Base-by-base conservation (phyloP, 2,113 vertebrate genomes). In the Nycticorax nycticorax region DNA sequence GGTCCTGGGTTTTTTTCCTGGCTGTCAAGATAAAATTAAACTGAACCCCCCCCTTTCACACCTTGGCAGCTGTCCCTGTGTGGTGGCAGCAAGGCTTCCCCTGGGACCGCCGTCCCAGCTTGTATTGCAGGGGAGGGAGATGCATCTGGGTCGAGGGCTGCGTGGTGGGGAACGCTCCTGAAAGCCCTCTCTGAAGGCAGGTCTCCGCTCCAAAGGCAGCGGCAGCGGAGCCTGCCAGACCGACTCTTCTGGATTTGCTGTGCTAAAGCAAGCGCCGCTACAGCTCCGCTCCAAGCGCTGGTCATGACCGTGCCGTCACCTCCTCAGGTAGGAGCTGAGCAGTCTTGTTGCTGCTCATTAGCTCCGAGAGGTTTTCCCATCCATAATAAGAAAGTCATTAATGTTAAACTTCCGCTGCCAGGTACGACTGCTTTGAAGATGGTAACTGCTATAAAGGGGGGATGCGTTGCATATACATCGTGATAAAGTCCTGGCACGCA, bases 361-460 rank as follows among this genome's bases (percentile, higher is more conserved):
- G 56, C 88, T 91, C 91, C 8, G 39, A 64, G 84, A 94, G 92
- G 68, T 67, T 94, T 96, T 50, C 56, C 89, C 91, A 89, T 87
- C 84, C 86, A 37, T 95, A 89, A 81, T 60, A 85, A 94, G 88
- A 88, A 93, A 94, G 92, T 91, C 86, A 87, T 97, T 95, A 93
- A 92, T 55, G 91, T 89, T 93, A 95, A 96, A 94, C 76, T 92
- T 92, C 69, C 2, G 1, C 69, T 96, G 90, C 92, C 75, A 86
- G 93, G 52, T 74, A 85, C 22, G 26, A 94, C 53, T 47, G 85
- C 92, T 92, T 92, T 47, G 64, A 73, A 90, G 91, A 86, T 88
- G 77, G 76, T 24, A 88, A 77, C 55, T 74, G 23, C 63, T 50
- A 6, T 26, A 43, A 62, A 83, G 47, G 60, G 35, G 85, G 59